phyloP scores from a whole-genome alignment of 1,140 invertebrate genomes.

The Aphis gossypii region DNA sequence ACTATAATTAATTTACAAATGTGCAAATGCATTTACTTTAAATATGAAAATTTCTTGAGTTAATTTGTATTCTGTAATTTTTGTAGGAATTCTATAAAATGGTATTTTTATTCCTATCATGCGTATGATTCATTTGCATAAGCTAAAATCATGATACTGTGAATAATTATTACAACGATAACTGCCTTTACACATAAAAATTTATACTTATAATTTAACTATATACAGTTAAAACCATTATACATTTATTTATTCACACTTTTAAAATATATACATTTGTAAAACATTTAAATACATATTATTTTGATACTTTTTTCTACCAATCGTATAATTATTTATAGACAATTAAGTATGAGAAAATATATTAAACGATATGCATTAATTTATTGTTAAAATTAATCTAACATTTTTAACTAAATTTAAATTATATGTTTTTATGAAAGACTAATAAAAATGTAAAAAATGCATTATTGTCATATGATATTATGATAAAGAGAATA shows the following conservation, averaged over 20 bases:
- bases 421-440: too few species aligned
- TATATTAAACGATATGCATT: too few species aligned
- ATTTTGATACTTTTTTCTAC: not conserved
- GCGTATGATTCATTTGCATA: not conserved
- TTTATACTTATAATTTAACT: not conserved
- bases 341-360: too few species aligned
- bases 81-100: not conserved
- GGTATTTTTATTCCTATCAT: not conserved
- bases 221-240: not conserved
- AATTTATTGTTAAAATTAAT: too few species aligned
- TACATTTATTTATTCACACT: not conserved
- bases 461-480: too few species aligned
- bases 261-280: not conserved
- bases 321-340: too few species aligned
- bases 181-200: not conserved
- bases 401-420: too few species aligned
- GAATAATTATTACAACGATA: not conserved
- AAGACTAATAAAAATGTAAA: too few species aligned
- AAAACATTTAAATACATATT: not conserved
- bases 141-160: not conserved
- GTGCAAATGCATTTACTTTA: not conserved
- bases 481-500: too few species aligned
- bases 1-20: not conserved
- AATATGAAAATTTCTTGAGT: not conserved
- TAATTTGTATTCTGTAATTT: not conserved